These are phyloP conservation scores for Zygogramma bicolorata DNA, from an alignment of 2,888 invertebrate genomes.

Conservation along the genomic window DNA sequence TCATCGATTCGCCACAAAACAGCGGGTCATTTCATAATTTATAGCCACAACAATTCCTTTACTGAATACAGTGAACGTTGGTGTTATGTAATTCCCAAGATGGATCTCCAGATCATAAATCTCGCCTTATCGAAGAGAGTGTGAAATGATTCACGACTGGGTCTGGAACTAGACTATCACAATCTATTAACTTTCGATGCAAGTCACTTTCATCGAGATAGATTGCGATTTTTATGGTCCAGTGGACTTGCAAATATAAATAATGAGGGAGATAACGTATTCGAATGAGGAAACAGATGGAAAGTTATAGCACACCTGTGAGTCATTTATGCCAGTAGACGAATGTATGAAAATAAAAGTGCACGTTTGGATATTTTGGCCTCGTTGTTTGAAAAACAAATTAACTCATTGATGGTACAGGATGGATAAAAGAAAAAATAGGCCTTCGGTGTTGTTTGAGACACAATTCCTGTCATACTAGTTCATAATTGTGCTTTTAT, in stretches of 20 bases:
- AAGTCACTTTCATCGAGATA: conserved; percentile 2
- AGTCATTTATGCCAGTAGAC: not conserved
- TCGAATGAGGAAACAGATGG: not conserved
- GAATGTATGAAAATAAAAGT: too few relatives aligned
- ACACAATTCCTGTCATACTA: too few relatives aligned
- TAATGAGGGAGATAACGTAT: not conserved
- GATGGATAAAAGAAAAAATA: too few relatives aligned
- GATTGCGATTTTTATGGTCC: not conserved
- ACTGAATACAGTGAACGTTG: not conserved
- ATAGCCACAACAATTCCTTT: not conserved
- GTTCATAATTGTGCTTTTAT: too few relatives aligned
- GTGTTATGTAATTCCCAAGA: not conserved
- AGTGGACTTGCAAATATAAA: not conserved
- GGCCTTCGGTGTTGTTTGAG: too few relatives aligned
- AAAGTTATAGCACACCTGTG: not conserved
- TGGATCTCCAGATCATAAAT: not conserved
- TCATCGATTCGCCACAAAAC: not conserved
- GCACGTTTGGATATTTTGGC: too few relatives aligned
- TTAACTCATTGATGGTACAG: too few relatives aligned
- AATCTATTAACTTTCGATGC: not conserved
- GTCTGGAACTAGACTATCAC: not conserved
- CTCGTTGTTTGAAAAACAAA: too few relatives aligned
- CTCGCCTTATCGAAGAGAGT: not conserved
- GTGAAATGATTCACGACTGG: conserved; percentile 1
- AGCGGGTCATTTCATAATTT: not conserved